Evolutionary conservation across 2,888 invertebrate genomes (phyloP).

Genomic region (Anagyrus pseudococci): DNA sequence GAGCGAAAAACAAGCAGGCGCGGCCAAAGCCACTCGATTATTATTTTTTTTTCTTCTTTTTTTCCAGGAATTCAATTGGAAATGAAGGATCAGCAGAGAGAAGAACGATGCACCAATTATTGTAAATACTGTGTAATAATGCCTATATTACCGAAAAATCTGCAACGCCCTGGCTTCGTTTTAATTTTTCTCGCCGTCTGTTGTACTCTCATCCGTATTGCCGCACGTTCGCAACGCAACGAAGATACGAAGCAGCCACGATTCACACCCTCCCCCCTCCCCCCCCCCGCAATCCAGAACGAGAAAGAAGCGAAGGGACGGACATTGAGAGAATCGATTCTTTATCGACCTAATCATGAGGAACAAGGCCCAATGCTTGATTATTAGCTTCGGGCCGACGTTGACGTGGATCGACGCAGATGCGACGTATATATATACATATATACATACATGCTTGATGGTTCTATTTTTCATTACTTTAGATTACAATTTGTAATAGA

Average conservation of each 20-base stretch:
- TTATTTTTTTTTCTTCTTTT: background rate
- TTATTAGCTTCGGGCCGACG: too few relatives aligned
- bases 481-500: slow-evolving; percentile 14
- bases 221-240: slow-evolving; percentile 4
- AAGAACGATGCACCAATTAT: slow-evolving; percentile 48
- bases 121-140: slow-evolving; percentile 60
- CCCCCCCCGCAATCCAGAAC: too few relatives aligned
- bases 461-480: slow-evolving; percentile 32
- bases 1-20: too few relatives aligned
- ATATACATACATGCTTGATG: slow-evolving; percentile 12
- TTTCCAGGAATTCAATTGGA: slow-evolving; percentile 53
- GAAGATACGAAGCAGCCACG: slow-evolving; percentile 1
- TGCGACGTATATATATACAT: too few relatives aligned
- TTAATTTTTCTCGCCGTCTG: slow-evolving; percentile 28
- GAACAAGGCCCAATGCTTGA: too few relatives aligned
- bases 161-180: slow-evolving; percentile 46
- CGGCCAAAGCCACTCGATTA: too few relatives aligned
- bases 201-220: slow-evolving; percentile 20
- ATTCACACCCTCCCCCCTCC: too few relatives aligned
- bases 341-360: slow-evolving; percentile 1
- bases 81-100: slow-evolving; percentile 44
- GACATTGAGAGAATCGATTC: background rate
- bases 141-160: slow-evolving; percentile 48
- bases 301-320: too few relatives aligned
- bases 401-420: too few relatives aligned